Evolutionary conservation across 2,797 vertebrate genomes (phyloP), one percentile per base, ranked within the genome.

Genomic region (Sebastes kiyomatsui): DNA sequence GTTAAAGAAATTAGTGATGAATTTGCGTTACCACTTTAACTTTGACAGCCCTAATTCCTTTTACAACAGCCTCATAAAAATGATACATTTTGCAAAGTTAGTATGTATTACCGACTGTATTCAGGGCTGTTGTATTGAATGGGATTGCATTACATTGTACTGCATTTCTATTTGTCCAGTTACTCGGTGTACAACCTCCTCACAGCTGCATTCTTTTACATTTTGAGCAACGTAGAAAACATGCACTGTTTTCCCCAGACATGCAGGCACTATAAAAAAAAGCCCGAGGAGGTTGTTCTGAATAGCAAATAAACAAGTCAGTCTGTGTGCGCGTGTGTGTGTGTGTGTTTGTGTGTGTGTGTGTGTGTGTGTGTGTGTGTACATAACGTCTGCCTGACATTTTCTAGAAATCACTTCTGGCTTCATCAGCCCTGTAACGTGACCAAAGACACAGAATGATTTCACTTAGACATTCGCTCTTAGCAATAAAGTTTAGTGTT

Each of bases 261-360:
- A 52, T n/a, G 27, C 25, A 52, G 28, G 32, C 30, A 30, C 46
- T 35, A 2, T 62, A 32, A 33, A 68, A 33, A 28, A 33, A 23
- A 78, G 67, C 86, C 72, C 0, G 11, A 55, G 60, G 78, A 32
- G 2, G n/a, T 68, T 74, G 67, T 59, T 82, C 60, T 79, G 22
- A 72, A 58, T 23, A 64, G 33, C 30, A 64, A 64, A 58, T 56
- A 52, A 73, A 65, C 33, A 52, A 70, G 68, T 49, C 7, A 1
- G 23, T 22, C 6, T 28, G 54, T 65, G n/a, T 28, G 23, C 7
- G 23, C 2, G 4, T 28, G 54, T 32, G n/a, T 16, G 23, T 7
- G 4, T 28, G 22, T 58, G n/a, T 28, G 23, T 16, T 2, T 67
- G 5, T 6, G 4, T 38, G 11, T 4, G 10, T 33, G 52, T 11